Base-by-base conservation (phyloP, 2,888 invertebrate genomes). In the Aporophyla nigra region DNA sequence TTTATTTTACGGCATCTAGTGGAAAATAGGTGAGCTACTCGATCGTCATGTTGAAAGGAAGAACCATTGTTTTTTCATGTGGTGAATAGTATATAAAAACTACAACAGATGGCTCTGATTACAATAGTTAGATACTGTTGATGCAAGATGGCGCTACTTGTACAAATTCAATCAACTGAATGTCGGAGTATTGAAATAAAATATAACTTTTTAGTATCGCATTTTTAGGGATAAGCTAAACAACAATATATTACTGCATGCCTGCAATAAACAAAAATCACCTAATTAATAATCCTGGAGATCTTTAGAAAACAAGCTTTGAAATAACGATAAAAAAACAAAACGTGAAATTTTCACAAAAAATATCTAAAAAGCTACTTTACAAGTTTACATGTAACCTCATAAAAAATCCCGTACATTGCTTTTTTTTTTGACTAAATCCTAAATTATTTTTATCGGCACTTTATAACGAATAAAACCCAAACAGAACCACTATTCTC, bases 131-230 rank as follows among this genome's bases (percentile, higher is more conserved):
- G 0, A 19, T 10, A 7, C 21, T 40, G 2, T 21, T 43, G 27
- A 68, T 33, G 33, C 10, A 0, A 76, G 77, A 69, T 78, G 78
- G 62, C 79, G 49, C 10, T 71, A 24, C 65, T 65, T 27, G 59
- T 68, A n/a, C 16, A 0, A 27, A 61, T 63, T 24, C 24, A 5
- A 0, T 24, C 24, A 5, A 0, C 0, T 21, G 1, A 33, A 19
- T n/a, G 1, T 53, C 9, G 9, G n/a, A n/a, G 1, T 2, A 54
- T n/a, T 54, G 0, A 10, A n/a, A n/a, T 46, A 46, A n/a, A n/a
- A 10, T n/a, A n/a, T n/a, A n/a, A n/a, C 24, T 24, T 54, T 56
- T 24, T n/a, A n/a, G 3, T 33, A 2, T 33, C 33, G 2, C 33
- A 33, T 33, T 33, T 33, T 9, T 12, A 33, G 33, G 12, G 10